Conservation (phyloP, 2,797 vertebrate genomes). For the Semotilus atromaculatus region DNA sequence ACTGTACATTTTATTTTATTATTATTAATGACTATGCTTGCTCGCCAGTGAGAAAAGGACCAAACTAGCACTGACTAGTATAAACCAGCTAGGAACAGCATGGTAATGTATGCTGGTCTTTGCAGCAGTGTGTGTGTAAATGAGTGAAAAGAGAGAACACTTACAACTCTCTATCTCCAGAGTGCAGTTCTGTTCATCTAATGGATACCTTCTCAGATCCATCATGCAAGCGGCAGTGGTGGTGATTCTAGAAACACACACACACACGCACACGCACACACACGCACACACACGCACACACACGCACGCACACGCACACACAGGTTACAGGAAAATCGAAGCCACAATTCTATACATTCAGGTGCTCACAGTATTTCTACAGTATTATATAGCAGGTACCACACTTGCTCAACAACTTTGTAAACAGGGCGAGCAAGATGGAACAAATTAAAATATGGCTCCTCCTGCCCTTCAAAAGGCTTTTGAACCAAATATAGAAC, state of each 20-base stretch:
- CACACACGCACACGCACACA: conserved; percentile 5
- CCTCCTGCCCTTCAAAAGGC: conserved; percentile 26
- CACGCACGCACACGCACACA: background rate
- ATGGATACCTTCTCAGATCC: conserved; percentile 95
- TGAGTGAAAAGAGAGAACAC: conserved; percentile 68
- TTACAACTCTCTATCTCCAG: conserved; percentile 99
- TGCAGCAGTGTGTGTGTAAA: conserved; percentile 17
- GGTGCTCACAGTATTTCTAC: background rate
- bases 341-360: background rate
- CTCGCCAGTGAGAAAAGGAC: background rate
- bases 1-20: background rate
- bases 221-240: conserved; percentile 99
- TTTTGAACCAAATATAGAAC: conserved; percentile 55
- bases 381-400: background rate
- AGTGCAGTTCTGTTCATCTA: conserved; percentile 98
- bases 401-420: background rate
- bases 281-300: too few relatives aligned
- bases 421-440: background rate
- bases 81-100: conserved; percentile 1
- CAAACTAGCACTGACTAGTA: conserved; percentile 10
- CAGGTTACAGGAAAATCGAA: conserved; percentile 4
- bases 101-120: conserved; percentile 12
- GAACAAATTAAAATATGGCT: conserved; percentile 35
- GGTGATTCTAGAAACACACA: conserved; percentile 85
- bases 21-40: background rate